phyloP scores from a whole-genome alignment of 2,888 invertebrate species.

The Leucophenga maculata region DNA sequence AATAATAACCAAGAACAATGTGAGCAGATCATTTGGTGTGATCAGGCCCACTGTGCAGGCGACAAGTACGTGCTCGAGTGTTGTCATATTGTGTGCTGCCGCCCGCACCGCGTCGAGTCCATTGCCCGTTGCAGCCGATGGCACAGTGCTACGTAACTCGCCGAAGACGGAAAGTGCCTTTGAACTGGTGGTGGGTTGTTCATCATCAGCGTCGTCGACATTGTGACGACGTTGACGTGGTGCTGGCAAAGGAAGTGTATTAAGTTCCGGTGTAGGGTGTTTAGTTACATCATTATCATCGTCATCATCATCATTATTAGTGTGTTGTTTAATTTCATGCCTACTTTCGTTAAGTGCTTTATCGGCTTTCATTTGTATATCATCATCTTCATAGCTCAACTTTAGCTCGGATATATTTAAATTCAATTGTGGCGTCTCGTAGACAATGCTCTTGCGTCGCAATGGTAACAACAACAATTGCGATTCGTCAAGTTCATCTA shows the following conservation, averaged over 20 bases:
- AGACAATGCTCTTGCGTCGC: conserved; percentile 54
- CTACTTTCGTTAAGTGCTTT: background rate
- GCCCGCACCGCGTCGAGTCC: conserved; percentile 33
- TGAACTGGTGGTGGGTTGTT: conserved; percentile 57
- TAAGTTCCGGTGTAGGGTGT: background rate
- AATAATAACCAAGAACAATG: conserved; percentile 82
- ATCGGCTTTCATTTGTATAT: no score
- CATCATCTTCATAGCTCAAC: conserved; percentile 56
- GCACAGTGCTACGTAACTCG: conserved; percentile 52
- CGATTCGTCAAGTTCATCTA: conserved; percentile 30
- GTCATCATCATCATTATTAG: conserved; percentile 35
- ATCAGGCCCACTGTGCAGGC: conserved; percentile 83
- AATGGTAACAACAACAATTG: conserved; percentile 24
- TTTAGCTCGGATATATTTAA: conserved; percentile 63
- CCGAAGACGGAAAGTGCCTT: conserved; percentile 63
- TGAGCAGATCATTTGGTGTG: conserved; percentile 82
- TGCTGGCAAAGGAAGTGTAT: conserved; percentile 33
- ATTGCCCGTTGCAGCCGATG: conserved; percentile 30
- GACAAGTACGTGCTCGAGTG: conserved; percentile 78
- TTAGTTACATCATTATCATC: conserved; percentile 21
- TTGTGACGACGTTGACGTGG: conserved; percentile 38
- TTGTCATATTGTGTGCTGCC: conserved; percentile 62
- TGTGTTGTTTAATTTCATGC: conserved; percentile 28
- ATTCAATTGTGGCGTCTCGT: conserved; percentile 64
- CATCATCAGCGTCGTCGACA: conserved; percentile 32